Evolutionary conservation across 2,797 vertebrate genomes (phyloP).

Genomic region (Semotilus atromaculatus): DNA sequence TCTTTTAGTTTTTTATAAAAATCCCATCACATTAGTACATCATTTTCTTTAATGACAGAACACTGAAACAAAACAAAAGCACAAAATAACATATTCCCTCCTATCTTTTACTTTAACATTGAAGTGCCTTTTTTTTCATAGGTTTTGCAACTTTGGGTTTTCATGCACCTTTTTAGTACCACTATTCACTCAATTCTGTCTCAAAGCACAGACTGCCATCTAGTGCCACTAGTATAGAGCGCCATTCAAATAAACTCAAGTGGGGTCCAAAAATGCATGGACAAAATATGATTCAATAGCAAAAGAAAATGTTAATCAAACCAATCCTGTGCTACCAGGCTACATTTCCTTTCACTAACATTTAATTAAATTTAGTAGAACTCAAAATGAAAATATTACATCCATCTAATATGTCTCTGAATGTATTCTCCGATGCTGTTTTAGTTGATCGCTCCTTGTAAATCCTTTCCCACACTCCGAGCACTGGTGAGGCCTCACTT

Average conservation of each 20-base stretch:
- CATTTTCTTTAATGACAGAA: neutral
- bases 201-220: conserved; percentile 39
- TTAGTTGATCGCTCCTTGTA: neutral
- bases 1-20: neutral
- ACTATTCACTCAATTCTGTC: neutral
- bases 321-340: neutral
- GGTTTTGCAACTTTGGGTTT: neutral
- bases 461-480: conserved; percentile 24
- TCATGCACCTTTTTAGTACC: neutral
- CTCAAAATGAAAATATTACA: conserved; percentile 10
- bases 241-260: neutral
- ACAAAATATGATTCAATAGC: neutral
- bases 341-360: conserved; percentile 12
- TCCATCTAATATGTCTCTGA: neutral
- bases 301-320: neutral
- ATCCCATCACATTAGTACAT: neutral
- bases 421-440: neutral
- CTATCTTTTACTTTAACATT: neutral
- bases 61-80: conserved; percentile 2
- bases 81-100: neutral
- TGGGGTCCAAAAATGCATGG: neutral
- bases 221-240: conserved; percentile 8
- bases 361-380: conserved; percentile 33
- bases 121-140: neutral
- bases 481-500: neutral